Conservation (phyloP, 2,113 vertebrate species). For the Platichthys stellatus region DNA sequence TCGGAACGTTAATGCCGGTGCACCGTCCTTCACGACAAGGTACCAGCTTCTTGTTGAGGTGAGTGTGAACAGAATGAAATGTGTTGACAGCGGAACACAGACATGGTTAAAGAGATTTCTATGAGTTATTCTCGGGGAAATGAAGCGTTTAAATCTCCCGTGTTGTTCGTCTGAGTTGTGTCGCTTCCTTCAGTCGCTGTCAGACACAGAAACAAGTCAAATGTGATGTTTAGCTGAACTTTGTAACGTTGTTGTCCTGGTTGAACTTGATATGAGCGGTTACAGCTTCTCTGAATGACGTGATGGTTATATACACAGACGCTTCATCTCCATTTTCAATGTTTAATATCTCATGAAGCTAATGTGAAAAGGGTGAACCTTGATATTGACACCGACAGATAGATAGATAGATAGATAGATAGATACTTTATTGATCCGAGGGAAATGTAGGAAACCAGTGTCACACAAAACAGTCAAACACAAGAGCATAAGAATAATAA, state of each 20-base stretch:
- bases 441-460: too few relatives aligned
- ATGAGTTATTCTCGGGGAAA: background rate
- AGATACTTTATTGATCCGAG: too few relatives aligned
- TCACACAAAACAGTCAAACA: too few relatives aligned
- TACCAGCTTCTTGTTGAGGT: conserved; percentile 50
- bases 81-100: fast-evolving
- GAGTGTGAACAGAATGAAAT: background rate
- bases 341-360: too few relatives aligned
- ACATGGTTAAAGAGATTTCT: background rate
- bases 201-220: conserved; percentile 1
- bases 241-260: background rate
- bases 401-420: too few relatives aligned
- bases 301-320: too few relatives aligned
- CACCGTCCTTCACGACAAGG: conserved; percentile 50
- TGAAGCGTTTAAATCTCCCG: background rate
- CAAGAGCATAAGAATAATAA: too few relatives aligned
- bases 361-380: too few relatives aligned
- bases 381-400: too few relatives aligned
- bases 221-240: background rate
- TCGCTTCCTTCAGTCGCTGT: background rate
- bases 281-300: too few relatives aligned
- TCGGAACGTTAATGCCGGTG: conserved; percentile 57
- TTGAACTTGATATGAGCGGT: background rate
- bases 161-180: background rate
- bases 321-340: too few relatives aligned